phyloP scores from a whole-genome alignment of 1,140 invertebrate species.

The Leptinotarsa lineolata region DNA sequence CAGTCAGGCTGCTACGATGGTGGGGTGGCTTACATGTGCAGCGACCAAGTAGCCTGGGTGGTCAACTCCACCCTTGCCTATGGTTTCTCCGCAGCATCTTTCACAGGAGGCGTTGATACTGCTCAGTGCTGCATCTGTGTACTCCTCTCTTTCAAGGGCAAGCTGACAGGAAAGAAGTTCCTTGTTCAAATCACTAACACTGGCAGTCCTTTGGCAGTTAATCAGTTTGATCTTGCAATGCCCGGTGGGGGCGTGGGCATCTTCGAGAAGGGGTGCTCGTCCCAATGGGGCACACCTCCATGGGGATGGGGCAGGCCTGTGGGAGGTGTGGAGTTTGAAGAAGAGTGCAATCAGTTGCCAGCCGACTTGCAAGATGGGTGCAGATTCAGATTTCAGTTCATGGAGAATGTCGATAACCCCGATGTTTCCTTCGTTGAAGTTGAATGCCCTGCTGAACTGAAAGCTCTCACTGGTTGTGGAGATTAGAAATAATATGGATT shows the following conservation, averaged over 20 bases:
- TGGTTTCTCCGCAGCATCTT: constrained; percentile 29
- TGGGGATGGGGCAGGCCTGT: constrained; percentile 29
- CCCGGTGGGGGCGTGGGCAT: constrained; percentile 35
- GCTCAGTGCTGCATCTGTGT: constrained; percentile 28
- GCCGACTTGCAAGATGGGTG: constrained; percentile 12
- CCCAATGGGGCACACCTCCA: constrained; percentile 31
- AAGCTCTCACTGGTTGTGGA: constrained; percentile 11
- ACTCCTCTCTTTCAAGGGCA: constrained; percentile 15
- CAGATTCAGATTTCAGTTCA: constrained; percentile 22
- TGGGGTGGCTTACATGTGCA: constrained; percentile 32
- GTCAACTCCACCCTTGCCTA: constrained; percentile 28
- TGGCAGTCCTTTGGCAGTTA: constrained; percentile 29
- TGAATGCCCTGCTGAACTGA: constrained; percentile 23
- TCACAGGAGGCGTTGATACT: constrained; percentile 30
- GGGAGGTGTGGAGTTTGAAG: constrained; percentile 3
- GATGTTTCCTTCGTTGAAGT: constrained; percentile 19
- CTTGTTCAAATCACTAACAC: constrained; percentile 34
- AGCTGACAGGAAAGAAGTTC: constrained; percentile 29
- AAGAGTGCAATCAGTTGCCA: constrained; percentile 16
- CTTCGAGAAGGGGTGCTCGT: constrained; percentile 28
- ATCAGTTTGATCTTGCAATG: constrained; percentile 35
- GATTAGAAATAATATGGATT: constrained; percentile 4
- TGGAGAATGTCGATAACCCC: constrained; percentile 23
- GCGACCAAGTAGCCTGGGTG: constrained; percentile 20
- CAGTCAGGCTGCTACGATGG: constrained; percentile 29